phyloP scores from a whole-genome alignment of 2,113 vertebrate genomes.

The Gobiocypris rarus region DNA sequence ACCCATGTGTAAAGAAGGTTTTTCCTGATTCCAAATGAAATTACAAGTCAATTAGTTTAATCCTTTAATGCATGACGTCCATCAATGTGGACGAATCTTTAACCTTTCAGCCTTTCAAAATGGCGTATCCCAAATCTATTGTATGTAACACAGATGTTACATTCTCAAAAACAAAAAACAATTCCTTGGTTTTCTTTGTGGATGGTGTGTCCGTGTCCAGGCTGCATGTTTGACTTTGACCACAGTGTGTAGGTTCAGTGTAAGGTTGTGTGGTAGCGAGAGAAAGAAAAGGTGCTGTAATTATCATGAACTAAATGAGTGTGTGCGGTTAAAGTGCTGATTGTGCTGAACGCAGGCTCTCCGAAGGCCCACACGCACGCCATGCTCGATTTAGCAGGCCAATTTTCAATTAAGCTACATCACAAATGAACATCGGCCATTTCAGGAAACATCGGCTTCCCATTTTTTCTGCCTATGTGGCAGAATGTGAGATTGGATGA shows the following conservation, averaged over 20 bases:
- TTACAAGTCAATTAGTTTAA: constrained; percentile 23
- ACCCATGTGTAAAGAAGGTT: background rate
- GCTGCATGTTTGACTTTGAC: constrained; percentile 29
- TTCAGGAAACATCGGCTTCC: constrained; percentile 28
- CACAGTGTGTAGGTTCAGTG: background rate
- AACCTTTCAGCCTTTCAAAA: no score
- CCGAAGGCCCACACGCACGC: constrained; percentile 17
- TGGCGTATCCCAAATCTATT: background rate
- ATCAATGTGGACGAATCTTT: no score
- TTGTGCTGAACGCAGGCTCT: constrained; percentile 32
- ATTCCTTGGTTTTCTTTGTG: background rate
- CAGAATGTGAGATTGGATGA: constrained; percentile 32
- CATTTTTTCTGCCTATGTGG: constrained; percentile 23
- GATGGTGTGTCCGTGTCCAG: background rate
- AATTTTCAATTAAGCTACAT: constrained; percentile 53
- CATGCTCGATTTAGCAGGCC: constrained; percentile 41
- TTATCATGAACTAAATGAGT: constrained; percentile 41
- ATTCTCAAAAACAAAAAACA: background rate
- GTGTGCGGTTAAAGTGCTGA: constrained; percentile 43
- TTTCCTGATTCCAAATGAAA: no score
- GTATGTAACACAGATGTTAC: background rate
- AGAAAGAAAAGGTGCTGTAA: constrained; percentile 26
- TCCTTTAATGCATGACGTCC: constrained; percentile 7
- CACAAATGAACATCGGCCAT: constrained; percentile 8
- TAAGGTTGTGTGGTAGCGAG: background rate